Percentiles rank a stretch among this genome's conserved stretches.
Conservation (phyloP, 1,140 invertebrate species). For the Formica selysi region DNA sequence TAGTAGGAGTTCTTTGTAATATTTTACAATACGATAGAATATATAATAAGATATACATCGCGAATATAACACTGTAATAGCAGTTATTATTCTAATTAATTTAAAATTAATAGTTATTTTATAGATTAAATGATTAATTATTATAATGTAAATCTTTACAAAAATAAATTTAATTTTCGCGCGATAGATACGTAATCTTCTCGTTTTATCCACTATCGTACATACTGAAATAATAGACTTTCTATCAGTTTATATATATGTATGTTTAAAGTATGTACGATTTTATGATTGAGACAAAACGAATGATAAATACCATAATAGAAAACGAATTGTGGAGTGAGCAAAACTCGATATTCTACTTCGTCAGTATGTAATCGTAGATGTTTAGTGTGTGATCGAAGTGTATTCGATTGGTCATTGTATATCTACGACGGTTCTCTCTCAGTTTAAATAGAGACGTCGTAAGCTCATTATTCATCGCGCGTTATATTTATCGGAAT, state of each 20-base stretch:
- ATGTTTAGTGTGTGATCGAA: slow-evolving; percentile 68
- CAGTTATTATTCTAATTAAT: slow-evolving; percentile 4
- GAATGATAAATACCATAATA: neutral
- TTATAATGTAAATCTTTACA: neutral
- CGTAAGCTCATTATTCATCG: slow-evolving; percentile 38
- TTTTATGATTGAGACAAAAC: neutral
- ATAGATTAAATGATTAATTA: neutral
- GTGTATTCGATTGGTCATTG: slow-evolving; percentile 62
- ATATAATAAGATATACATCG: neutral
- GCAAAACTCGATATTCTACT: slow-evolving; percentile 60
- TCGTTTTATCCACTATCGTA: neutral
- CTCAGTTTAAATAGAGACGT: slow-evolving; percentile 11
- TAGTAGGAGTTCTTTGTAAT: slow-evolving; percentile 35
- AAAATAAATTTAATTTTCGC: neutral
- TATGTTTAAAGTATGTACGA: neutral
- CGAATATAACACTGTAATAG: neutral
- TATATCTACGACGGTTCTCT: neutral
- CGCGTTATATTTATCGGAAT: slow-evolving; percentile 13
- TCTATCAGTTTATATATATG: neutral
- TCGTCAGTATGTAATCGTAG: slow-evolving; percentile 65
- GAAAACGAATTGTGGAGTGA: neutral
- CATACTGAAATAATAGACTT: neutral
- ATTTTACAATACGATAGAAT: slow-evolving; percentile 47
- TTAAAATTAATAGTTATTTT: neutral
- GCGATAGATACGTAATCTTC: neutral